A percentile compares a stretch with the other conserved stretches of the same genome.
Evolutionary conservation across 2,113 vertebrate species (phyloP).

Genomic region (Gasterosteus aculeatus): DNA sequence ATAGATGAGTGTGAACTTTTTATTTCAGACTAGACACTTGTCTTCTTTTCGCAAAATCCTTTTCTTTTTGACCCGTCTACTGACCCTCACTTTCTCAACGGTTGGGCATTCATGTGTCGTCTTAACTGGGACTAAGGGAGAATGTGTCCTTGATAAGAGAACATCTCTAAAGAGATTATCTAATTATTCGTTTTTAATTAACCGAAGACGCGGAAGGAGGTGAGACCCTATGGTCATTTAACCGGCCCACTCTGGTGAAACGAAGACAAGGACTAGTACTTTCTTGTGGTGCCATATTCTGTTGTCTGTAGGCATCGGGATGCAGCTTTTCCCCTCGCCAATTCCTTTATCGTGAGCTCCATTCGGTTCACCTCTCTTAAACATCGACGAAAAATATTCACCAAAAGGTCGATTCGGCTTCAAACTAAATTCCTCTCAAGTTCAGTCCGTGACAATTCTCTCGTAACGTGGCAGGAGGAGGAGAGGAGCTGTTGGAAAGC

Average conservation of each 20-base stretch:
- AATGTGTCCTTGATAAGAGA: background rate
- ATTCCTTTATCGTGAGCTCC: conserved; percentile 4
- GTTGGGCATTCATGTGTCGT: background rate
- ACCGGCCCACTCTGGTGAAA: background rate
- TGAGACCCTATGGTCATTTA: background rate
- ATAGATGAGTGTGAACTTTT: background rate
- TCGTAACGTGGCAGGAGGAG: conserved; percentile 37
- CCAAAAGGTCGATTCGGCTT: conserved; percentile 40
- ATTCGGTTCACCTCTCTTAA: background rate
- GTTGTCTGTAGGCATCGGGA: conserved; percentile 2
- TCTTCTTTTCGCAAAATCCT: background rate
- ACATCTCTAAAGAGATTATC: too few species aligned
- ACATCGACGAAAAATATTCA: conserved; percentile 3
- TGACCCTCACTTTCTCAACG: background rate
- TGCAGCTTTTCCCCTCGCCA: background rate
- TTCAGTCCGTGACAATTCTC: conserved; percentile 43
- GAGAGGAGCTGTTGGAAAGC: conserved; percentile 51
- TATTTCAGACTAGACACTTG: background rate
- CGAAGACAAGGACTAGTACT: background rate
- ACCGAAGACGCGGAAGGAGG: background rate
- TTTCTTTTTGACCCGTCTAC: background rate
- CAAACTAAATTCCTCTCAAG: conserved; percentile 49
- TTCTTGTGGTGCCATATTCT: background rate
- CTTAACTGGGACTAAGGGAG: background rate
- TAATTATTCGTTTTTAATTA: too few species aligned